Evolutionary conservation across 64 coral and sea anemone genomes (phyloP), one percentile per base, ranked within the genome.

Genomic region (Anthopleura sola): DNA sequence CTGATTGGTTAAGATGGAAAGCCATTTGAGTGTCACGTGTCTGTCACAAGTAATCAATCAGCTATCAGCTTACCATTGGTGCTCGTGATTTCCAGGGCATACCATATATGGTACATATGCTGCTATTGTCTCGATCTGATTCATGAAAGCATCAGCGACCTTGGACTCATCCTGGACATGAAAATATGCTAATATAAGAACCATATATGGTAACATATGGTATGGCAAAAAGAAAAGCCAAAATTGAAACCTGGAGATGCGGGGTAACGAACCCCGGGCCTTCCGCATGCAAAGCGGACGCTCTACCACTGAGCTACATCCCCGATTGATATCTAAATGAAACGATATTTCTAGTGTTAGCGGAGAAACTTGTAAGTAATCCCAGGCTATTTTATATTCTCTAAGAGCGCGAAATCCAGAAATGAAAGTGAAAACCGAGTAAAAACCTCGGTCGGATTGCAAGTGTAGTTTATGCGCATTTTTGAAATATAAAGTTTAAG

Each of bases 81-180:
- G 80, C 55, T 96, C 94, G 23, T 96, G 94, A 46, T 96, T 96
- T 3, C 94, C 94, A 87, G 94, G 94, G 32, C 90, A 91, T 11
- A 92, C 91, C 94, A 96, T 96, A 77, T 96, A 96, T 78, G 94
- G 94, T 57, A 87, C 39, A 33, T 96, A 96, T 49, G 94, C 94
- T 16, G 94, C 94, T 90, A 96, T 90, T 56, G 94, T 81, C 32
- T 96, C 94, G 80, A 96, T 96, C 49, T 96, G 94, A 78, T 96
- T 96, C 94, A 96, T 96, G 31, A 96, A 96, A 1, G 81, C 88
- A 62, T 96, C 94, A 20, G 86, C 94, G 36, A 96, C 91, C 75
- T 55, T 83, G 17, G 94, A 92, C 55, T 92, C 85, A 60, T 96
- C 94, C 94, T 96, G 68, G 9, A 49, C 37, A 13, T 10, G 15